These are phyloP conservation scores for Acrocera orbiculus DNA, from an alignment of 2,888 invertebrate genomes.

Conservation along the genomic window DNA sequence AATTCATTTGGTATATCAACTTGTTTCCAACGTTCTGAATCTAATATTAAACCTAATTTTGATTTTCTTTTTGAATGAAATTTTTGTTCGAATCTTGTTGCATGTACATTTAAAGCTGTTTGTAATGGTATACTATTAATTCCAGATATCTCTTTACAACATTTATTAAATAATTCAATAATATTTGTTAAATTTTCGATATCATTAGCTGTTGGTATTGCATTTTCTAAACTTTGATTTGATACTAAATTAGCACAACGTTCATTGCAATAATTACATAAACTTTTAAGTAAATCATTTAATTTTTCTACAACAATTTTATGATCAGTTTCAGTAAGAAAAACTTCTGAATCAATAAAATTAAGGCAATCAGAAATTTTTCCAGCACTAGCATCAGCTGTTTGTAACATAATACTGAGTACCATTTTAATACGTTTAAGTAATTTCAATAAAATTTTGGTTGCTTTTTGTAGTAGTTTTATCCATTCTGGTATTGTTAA, in stretches of 20 bases:
- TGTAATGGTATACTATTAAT: constrained; percentile 60
- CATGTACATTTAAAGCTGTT: constrained; percentile 70
- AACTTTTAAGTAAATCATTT: constrained; percentile 56
- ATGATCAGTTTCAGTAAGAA: constrained; percentile 53
- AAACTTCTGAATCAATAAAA: constrained; percentile 45
- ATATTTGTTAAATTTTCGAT: constrained; percentile 57
- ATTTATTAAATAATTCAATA: constrained; percentile 59
- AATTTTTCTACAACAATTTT: constrained; percentile 50
- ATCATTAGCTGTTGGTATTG: constrained; percentile 52
- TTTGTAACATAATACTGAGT: constrained; percentile 58
- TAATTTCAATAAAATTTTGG: constrained; percentile 45
- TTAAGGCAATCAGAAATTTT: constrained; percentile 36
- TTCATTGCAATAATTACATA: constrained; percentile 86
- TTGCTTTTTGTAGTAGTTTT: constrained; percentile 44
- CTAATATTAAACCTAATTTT: constrained; percentile 67
- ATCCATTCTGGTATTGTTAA: constrained; percentile 53
- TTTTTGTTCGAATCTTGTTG: constrained; percentile 74
- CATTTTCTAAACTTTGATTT: constrained; percentile 52
- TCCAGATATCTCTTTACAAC: constrained; percentile 58
- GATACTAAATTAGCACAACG: constrained; percentile 76
- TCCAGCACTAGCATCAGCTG: constrained; percentile 48
- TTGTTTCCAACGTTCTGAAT: constrained; percentile 84
- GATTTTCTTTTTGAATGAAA: constrained; percentile 79
- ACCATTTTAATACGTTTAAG: constrained; percentile 58
- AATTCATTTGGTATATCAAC: constrained; percentile 81